Percentiles rank a stretch among this genome's conserved stretches.
phyloP scores from a whole-genome alignment of 2,888 invertebrate genomes.

The Himalopsyche kuldschensis region DNA sequence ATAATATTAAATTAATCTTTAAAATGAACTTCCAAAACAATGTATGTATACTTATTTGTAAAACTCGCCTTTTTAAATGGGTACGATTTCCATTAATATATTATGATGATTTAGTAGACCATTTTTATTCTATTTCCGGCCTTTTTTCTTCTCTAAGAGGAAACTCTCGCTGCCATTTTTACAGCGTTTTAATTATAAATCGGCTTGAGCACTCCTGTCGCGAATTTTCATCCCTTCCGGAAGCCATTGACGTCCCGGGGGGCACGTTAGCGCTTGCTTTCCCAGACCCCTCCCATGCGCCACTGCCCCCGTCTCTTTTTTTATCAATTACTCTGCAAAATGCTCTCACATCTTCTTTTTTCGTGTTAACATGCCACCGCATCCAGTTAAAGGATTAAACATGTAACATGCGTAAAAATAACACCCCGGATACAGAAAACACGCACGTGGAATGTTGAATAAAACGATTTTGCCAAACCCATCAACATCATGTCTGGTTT shows the following conservation, averaged over 20 bases:
- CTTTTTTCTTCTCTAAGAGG: background rate
- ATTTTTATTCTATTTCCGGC: background rate
- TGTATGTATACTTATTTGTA: no score
- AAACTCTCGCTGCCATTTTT: background rate
- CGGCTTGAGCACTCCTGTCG: background rate
- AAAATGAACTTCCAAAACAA: no score
- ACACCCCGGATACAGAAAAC: background rate
- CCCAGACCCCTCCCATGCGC: background rate
- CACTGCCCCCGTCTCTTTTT: background rate
- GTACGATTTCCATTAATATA: background rate
- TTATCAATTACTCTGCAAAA: slow-evolving; percentile 5
- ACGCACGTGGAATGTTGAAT: background rate
- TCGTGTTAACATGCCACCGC: slow-evolving; percentile 4
- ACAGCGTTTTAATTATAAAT: background rate
- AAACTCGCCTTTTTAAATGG: no score
- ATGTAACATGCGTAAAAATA: background rate
- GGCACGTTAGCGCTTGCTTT: background rate
- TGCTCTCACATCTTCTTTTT: background rate
- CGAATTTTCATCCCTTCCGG: background rate
- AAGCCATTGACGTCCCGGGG: background rate
- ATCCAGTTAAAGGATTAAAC: slow-evolving; percentile 3
- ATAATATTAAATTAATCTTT: no score
- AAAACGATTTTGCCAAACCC: background rate
- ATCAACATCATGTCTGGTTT: background rate
- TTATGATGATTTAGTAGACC: background rate